Evolutionary conservation across 2,888 invertebrate species (phyloP), one percentile per base, ranked within the genome.

Genomic region (Dryobotodes eremita): DNA sequence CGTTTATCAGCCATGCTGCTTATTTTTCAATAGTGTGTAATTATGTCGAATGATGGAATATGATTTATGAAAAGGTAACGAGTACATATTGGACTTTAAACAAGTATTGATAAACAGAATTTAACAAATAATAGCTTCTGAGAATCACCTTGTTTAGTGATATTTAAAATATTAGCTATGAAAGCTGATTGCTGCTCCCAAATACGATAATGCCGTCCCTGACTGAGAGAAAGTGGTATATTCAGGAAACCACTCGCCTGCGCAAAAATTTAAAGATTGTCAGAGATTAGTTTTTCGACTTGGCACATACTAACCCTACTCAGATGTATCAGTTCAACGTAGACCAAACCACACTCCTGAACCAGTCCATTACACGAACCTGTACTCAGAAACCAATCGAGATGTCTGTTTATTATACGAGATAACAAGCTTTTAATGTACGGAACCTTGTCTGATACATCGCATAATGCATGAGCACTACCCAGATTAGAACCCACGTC

Each of bases 391-490:
- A 72, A 59, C 78, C 68, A 82, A 83, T 88, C 75, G 77, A 82
- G 64, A 69, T 31, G 71, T 88, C 88, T 88, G 88, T 85, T 88
- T 85, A 87, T 59, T 89, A 86, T 85, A 76, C 75, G 0, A 83
- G 89, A 88, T 89, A 89, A 78, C 77, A 71, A 31, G 87, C 88
- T 89, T 87, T 82, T 89, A 89, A 87, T 85, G 77, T 70, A 64
- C 26, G 13, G 26, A 75, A 68, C 69, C 80, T 77, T 66, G 80
- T 62, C 64, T 72, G 74, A 73, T 86, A 83, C 77, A 46, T 46
- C 65, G 77, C 86, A 88, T 87, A 88, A 89, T 89, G 77, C 80
- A 89, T 81, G 84, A 86, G 85, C 89, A 88, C 86, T 89, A 87
- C 77, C 79, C 79, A 82, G 88, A 89, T 89, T 89, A 89, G 89